phyloP scores from a whole-genome alignment of 2,113 vertebrate genomes.

The Morphnarchus princeps region DNA sequence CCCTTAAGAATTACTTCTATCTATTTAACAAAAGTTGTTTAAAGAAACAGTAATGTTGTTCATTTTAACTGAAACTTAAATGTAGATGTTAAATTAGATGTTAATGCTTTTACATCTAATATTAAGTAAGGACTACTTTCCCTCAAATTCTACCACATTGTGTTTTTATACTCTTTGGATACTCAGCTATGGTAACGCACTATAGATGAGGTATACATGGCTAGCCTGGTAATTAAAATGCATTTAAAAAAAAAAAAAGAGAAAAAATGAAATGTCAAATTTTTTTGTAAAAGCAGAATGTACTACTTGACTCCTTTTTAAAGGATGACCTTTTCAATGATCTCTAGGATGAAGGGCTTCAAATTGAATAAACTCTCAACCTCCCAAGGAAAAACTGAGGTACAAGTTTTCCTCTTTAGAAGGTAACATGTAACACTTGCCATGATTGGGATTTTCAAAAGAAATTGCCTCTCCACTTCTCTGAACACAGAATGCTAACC shows the following conservation, averaged over 20 bases:
- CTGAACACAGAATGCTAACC: background rate
- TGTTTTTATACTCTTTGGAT: background rate
- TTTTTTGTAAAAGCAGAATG: background rate
- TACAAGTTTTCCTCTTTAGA: background rate
- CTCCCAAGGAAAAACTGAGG: background rate
- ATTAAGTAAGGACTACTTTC: background rate
- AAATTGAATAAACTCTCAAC: background rate
- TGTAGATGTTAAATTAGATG: background rate
- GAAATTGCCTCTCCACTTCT: background rate
- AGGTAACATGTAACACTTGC: background rate
- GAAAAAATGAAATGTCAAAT: background rate
- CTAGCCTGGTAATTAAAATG: background rate
- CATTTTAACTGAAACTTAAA: background rate
- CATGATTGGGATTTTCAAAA: background rate
- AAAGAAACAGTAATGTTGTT: background rate
- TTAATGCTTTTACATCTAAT: background rate
- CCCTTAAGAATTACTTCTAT: background rate
- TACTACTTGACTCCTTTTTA: background rate
- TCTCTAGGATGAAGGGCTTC: background rate
- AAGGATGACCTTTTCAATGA: background rate
- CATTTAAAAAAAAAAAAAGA: background rate
- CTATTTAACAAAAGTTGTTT: background rate
- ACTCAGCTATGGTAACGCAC: background rate
- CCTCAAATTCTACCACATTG: background rate
- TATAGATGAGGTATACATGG: background rate